Conservation (phyloP, 2,113 vertebrate species). For the Mus pahari region DNA sequence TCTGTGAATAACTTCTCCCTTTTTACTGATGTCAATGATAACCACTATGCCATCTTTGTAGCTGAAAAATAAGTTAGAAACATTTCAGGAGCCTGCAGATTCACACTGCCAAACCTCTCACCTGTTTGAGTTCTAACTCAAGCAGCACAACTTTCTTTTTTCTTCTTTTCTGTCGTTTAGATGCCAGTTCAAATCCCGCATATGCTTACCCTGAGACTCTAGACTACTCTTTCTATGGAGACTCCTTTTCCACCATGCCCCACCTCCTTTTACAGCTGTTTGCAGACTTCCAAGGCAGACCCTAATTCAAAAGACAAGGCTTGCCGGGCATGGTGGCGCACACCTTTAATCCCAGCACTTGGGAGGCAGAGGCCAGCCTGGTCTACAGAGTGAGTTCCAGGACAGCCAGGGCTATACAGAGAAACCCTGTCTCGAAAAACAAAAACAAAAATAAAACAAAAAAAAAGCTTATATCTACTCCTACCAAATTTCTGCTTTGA, state of each 20-base stretch:
- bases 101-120: not conserved
- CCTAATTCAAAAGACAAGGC: not conserved
- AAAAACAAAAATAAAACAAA: no score
- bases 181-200: not conserved
- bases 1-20: constrained; percentile 92
- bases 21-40: constrained; percentile 94
- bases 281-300: not conserved
- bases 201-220: not conserved
- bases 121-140: not conserved
- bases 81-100: not conserved
- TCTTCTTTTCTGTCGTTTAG: not conserved
- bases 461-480: not conserved
- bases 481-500: not conserved
- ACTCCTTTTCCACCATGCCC: not conserved
- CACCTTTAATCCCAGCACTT: no score
- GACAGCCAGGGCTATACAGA: no score
- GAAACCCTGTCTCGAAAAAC: no score
- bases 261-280: not conserved
- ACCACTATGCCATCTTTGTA: constrained; percentile 98
- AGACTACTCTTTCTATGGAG: not conserved
- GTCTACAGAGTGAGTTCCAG: no score
- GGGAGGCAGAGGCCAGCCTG: no score
- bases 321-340: no score
- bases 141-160: not conserved
- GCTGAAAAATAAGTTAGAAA: constrained; percentile 82